Conservation (phyloP, 2,888 invertebrate species). For the Ormyrus rosae region DNA sequence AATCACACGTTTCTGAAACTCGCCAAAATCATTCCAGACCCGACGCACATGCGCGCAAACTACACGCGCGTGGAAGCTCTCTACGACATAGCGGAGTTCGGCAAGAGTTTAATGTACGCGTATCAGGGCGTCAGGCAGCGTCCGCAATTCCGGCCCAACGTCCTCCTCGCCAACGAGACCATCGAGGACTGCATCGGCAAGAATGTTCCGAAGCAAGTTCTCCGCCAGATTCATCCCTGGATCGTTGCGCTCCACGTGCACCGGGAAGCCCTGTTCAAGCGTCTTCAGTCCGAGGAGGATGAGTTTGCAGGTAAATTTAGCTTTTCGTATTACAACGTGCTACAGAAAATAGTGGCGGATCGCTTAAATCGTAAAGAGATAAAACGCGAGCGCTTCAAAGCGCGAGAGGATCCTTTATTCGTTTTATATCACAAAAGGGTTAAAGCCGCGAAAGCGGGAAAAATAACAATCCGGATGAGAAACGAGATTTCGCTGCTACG, state of each 20-base stretch:
- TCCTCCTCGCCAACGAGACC: slow-evolving; percentile 67
- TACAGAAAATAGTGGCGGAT: too few relatives aligned
- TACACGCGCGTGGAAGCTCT: slow-evolving; percentile 65
- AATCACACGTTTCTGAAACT: too few relatives aligned
- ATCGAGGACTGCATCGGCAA: slow-evolving; percentile 70
- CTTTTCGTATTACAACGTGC: accelerated
- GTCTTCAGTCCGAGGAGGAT: slow-evolving; percentile 65
- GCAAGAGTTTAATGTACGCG: slow-evolving; percentile 67
- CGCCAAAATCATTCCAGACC: slow-evolving; percentile 60
- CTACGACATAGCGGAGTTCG: slow-evolving; percentile 68
- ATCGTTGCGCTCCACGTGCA: slow-evolving; percentile 63
- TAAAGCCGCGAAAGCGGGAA: too few relatives aligned
- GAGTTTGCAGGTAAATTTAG: slow-evolving; percentile 66
- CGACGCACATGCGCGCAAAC: slow-evolving; percentile 63
- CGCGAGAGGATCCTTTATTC: too few relatives aligned
- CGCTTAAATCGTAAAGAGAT: too few relatives aligned
- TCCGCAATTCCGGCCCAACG: slow-evolving; percentile 63
- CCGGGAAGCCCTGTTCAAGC: slow-evolving; percentile 60
- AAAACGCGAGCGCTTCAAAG: too few relatives aligned
- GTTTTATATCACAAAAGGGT: too few relatives aligned
- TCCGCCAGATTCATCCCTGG: slow-evolving; percentile 66
- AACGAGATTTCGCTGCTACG: too few relatives aligned
- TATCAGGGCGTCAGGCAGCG: slow-evolving; percentile 62
- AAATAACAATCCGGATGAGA: too few relatives aligned
- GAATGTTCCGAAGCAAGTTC: slow-evolving; percentile 63